Base-by-base conservation (phyloP, 2,113 vertebrate species). In the Syngnathoides biaculeatus region DNA sequence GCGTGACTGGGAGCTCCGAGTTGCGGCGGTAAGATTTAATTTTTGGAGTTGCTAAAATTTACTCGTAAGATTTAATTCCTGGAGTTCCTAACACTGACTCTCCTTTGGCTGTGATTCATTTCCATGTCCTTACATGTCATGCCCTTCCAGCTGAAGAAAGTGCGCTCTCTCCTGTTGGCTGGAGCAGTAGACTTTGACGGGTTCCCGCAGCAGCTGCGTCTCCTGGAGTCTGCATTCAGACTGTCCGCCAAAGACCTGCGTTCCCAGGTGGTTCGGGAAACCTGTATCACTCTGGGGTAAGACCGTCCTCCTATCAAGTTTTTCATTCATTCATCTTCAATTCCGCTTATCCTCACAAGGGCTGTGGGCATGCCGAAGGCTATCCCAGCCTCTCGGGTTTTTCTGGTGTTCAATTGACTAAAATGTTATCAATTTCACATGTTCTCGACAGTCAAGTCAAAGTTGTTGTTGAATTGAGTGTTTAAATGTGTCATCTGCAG, bases 241-340 rank as follows among this genome's bases (percentile, higher is more conserved):
- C 91, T 96, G 71, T 98, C 96, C 0, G 95, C 94, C 65, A 98
- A 97, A 84, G 96, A 98, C 81, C 93, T 98, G 30, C 88, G 96
- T 65, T 98, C 96, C 19, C 96, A 98, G 84, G 96, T 98, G 88
- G 96, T 98, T 45, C 85, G 96, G 20, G 96, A 98, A 89, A 95
- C 95, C 19, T 98, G 96, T 88, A 95, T 98, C 83, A 98, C 96
- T 47, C 93, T 98, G 66, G 95, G 95, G 96, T 98, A 84, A 92
- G 94, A 90, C 38, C 13, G 12, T 47, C 22, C 24, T 26, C 43
- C 13, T 17, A 13, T 24, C n/a, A 45, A 12, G 24, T 14, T 11
- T n/a, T n/a, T n/a, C n/a, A n/a, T n/a, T n/a, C n/a, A n/a, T n/a
- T n/a, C n/a, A n/a, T n/a, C n/a, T n/a, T n/a, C n/a, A n/a, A n/a